A percentile compares a stretch with the other conserved stretches of the same genome.
Conservation (phyloP, 2,113 vertebrate genomes). For the Xiphorhynchus elegans region DNA sequence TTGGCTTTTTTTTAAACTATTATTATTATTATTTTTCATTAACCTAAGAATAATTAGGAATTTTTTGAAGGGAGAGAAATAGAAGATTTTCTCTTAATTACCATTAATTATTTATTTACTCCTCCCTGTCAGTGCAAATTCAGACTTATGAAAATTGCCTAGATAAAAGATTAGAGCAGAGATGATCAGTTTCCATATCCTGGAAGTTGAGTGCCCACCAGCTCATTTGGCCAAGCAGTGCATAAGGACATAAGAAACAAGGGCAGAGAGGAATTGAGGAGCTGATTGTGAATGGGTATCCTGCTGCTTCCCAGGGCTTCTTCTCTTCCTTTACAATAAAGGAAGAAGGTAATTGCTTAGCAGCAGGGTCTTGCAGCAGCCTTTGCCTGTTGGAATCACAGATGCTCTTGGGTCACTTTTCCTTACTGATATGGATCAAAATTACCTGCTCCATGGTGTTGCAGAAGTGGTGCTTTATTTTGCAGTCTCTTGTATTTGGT, state of each 20-base stretch:
- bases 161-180: neutral
- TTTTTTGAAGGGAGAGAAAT: neutral
- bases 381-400: neutral
- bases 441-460: neutral
- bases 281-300: neutral
- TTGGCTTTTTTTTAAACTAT: neutral
- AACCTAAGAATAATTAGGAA: neutral
- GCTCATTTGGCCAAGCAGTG: neutral
- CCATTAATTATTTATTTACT: neutral
- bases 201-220: neutral
- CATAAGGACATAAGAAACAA: neutral
- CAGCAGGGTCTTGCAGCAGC: neutral
- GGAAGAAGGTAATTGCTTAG: neutral
- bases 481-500: neutral
- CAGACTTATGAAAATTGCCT: neutral
- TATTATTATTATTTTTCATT: neutral
- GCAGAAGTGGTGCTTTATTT: neutral
- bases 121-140: neutral
- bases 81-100: neutral
- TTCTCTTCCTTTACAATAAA: neutral
- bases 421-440: neutral
- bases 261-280: neutral
- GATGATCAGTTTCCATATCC: neutral
- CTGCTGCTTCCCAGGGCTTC: neutral
- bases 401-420: neutral